Percentiles rank a stretch among this genome's conserved stretches.
These are phyloP conservation scores for Crax fasciolata DNA, from an alignment of 2,797 vertebrate genomes.

Conservation along the genomic window DNA sequence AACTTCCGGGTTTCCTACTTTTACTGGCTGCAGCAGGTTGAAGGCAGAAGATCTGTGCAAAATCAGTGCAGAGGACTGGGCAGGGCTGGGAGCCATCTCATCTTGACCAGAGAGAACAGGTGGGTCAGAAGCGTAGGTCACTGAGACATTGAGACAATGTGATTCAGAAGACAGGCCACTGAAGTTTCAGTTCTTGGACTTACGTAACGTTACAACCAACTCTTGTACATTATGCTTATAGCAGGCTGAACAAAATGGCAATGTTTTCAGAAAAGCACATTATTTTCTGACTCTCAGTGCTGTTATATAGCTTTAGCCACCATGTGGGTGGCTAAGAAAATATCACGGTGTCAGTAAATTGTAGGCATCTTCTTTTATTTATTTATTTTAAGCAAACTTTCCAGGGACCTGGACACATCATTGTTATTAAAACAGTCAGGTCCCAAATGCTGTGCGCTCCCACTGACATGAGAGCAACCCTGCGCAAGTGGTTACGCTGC, in stretches of 20 bases:
- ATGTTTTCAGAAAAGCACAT: neutral
- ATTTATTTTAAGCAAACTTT: neutral
- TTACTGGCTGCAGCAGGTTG: neutral
- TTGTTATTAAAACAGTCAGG: neutral
- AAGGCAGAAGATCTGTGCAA: neutral
- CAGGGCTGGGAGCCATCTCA: accelerated
- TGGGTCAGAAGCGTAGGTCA: accelerated
- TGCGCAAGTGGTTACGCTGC: neutral
- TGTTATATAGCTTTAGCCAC: neutral
- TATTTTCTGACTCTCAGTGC: neutral
- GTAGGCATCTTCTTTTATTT: neutral
- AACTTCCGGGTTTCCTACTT: neutral
- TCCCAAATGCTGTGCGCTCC: neutral
- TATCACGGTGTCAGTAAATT: neutral
- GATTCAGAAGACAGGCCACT: neutral
- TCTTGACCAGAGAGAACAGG: too few species aligned
- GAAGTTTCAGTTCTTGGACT: neutral
- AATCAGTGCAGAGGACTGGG: neutral
- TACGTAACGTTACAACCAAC: neutral
- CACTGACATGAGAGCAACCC: neutral
- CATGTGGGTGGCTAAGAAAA: neutral
- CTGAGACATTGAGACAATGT: accelerated
- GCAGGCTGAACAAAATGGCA: neutral
- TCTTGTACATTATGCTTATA: neutral
- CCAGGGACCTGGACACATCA: neutral